Evolutionary conservation across 2,797 vertebrate species (phyloP), one percentile per base, ranked within the genome.

Genomic region (Fistularia tabacaria): DNA sequence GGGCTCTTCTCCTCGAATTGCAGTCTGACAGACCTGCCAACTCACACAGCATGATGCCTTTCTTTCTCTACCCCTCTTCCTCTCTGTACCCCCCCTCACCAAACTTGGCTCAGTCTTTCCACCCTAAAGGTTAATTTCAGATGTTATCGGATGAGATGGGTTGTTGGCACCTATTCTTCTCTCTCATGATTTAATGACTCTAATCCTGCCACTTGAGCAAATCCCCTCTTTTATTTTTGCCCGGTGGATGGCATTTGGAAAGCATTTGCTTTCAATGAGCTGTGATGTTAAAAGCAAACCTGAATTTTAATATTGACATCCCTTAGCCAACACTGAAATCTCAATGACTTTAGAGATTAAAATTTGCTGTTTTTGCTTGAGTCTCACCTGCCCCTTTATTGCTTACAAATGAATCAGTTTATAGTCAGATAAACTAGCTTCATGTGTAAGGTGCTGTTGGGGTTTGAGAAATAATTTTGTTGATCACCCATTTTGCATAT

Each of bases 91-190:
- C 79, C 71, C 62, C 63, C 50, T 58, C 69, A 40, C 69, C 62
- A 51, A 68, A 60, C 76, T 66, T 58, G 72, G 73, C 73, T 75
- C 76, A 57, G 62, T 80, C 71, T 81, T 73, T 80, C 77, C 74
- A 71, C 77, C 67, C 69, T 44, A 63, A 80, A 82, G 83, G 85
- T 87, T 86, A 82, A 82, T 81, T 85, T 80, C 80, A 77, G 80
- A 88, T 78, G 63, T 76, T 85, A 83, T 85, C 79, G 60, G 59
- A 81, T 62, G 67, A 80, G 79, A 86, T 81, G 76, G 76, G 55
- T 80, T 81, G 79, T 80, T 86, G 80, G 81, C 74, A 78, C 73
- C 75, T 74, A 78, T 81, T 77, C 80, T 67, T 82, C 74, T 78
- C 75, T 79, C 69, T 80, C 79, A 67, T 76, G 77, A 80, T 84